Base-by-base conservation (phyloP, 2,113 vertebrate genomes). In the Pogonocichla stellata region DNA sequence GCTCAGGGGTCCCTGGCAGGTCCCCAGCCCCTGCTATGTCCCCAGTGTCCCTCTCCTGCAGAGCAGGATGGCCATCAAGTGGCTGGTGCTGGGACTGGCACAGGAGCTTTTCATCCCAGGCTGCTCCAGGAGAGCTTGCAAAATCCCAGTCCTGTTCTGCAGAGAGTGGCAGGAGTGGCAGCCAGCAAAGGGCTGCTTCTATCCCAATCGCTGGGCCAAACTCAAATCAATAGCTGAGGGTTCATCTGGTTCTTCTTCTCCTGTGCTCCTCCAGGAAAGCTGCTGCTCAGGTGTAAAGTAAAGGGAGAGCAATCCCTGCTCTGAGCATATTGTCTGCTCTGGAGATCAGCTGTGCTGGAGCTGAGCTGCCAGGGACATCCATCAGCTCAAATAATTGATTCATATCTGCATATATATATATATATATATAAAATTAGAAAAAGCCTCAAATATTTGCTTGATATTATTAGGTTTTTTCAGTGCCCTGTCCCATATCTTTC, bases 21-120 rank as follows among this genome's bases (percentile, higher is more conserved):
- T 19, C 5, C 33, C 29, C 31, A 61, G 48, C 57, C 9, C 40
- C 56, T 22, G 0, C 16, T 15, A 2, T 15, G 56, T 11, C 14
- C 19, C 15, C 0, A 0, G 6, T 19, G 31, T 66, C 18, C 25
- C 29, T 36, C 23, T 80, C 40, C 9, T 12, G 72, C 22, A 70
- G 81, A 74, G 90, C 90, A 84, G 47, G 56, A 19, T 47, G 69
- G 96, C 87, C 95, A 84, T 84, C 96, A 58, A 89, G 95, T 79
- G 95, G 92, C 61, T 79, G 61, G 0, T 64, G 10, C 61, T 56
- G 84, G 90, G 19, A 89, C 72, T 89, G 57, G 51, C 69, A 53
- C 19, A 25, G 64, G 28, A 84, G 33, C 2, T 19, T 54, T 72
- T 8, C 8, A 34, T 26, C 14, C 20, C 20, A 8, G 5, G 2